These are phyloP conservation scores for Chironomus riparius DNA, from an alignment of 2,888 invertebrate genomes.

Conservation along the genomic window DNA sequence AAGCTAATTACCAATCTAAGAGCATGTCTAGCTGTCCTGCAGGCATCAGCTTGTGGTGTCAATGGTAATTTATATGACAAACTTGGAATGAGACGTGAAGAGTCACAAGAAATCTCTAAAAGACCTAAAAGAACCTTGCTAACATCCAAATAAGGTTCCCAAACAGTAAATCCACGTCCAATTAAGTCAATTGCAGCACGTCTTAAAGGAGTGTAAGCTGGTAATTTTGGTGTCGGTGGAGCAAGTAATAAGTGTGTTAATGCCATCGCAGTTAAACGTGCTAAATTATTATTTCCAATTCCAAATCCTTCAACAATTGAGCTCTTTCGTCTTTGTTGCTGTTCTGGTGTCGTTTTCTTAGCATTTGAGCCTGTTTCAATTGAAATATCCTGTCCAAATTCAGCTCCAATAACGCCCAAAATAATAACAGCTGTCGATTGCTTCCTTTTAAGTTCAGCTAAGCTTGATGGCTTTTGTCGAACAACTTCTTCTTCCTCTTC, in stretches of 20 bases:
- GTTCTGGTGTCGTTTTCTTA: constrained; percentile 34
- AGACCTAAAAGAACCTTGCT: constrained; percentile 79
- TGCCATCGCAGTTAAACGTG: constrained; percentile 87
- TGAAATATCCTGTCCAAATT: constrained; percentile 93
- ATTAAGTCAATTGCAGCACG: constrained; percentile 95
- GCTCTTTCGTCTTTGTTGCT: constrained; percentile 60
- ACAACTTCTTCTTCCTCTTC: constrained; percentile 82
- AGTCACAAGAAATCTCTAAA: constrained; percentile 87
- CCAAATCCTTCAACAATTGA: constrained; percentile 81
- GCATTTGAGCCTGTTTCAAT: constrained; percentile 35
- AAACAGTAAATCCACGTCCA: constrained; percentile 94
- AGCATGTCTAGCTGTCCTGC: constrained; percentile 94
- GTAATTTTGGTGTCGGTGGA: constrained; percentile 73
- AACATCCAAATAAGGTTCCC: constrained; percentile 96
- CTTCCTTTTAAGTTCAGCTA: constrained; percentile 80
- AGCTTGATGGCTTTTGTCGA: constrained; percentile 73
- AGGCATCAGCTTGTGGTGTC: constrained; percentile 92
- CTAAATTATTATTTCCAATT: constrained; percentile 78
- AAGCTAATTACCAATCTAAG: constrained; percentile 53
- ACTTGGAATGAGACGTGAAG: constrained; percentile 83
- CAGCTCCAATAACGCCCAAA: constrained; percentile 94
- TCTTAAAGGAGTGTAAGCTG: constrained; percentile 84
- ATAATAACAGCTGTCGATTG: constrained; percentile 96
- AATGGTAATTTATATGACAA: constrained; percentile 92
- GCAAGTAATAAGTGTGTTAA: constrained; percentile 85